A percentile compares a stretch with the other conserved stretches of the same genome.
Evolutionary conservation across 1,140 invertebrate genomes (phyloP).

Genomic region (Cylas formicarius): DNA sequence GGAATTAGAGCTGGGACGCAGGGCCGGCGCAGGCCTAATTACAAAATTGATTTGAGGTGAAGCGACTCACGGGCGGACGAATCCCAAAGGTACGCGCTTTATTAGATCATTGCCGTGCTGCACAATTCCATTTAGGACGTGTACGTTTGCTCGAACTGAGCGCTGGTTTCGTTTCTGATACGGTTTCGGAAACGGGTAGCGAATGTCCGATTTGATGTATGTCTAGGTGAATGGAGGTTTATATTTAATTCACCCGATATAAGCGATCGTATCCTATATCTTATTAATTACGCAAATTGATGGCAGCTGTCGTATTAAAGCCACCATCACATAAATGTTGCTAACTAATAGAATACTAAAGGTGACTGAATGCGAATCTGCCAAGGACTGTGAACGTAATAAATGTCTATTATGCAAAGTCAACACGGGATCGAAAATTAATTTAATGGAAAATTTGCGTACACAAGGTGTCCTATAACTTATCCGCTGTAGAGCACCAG

Average conservation of each 20-base stretch:
- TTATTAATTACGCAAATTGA: neutral
- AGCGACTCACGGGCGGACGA: conserved; percentile 34
- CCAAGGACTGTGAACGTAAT: no score
- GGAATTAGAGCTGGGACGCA: conserved; percentile 30
- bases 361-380: no score
- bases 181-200: conserved; percentile 9
- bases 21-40: conserved; percentile 30
- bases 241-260: neutral
- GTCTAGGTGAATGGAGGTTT: neutral
- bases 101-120: conserved; percentile 36
- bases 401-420: no score
- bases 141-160: conserved; percentile 8
- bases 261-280: no score
- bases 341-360: no score
- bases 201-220: no score
- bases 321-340: no score
- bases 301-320: neutral
- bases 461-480: no score
- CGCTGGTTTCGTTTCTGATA: neutral
- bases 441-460: no score
- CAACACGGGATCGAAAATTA: no score
- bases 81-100: conserved; percentile 32
- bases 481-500: no score
- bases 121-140: conserved; percentile 32
- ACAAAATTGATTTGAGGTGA: conserved; percentile 37